A percentile compares a stretch with the other conserved stretches of the same genome.
These are phyloP conservation scores for Bos indicus DNA, from an alignment of 2,113 vertebrate genomes.

Conservation along the genomic window DNA sequence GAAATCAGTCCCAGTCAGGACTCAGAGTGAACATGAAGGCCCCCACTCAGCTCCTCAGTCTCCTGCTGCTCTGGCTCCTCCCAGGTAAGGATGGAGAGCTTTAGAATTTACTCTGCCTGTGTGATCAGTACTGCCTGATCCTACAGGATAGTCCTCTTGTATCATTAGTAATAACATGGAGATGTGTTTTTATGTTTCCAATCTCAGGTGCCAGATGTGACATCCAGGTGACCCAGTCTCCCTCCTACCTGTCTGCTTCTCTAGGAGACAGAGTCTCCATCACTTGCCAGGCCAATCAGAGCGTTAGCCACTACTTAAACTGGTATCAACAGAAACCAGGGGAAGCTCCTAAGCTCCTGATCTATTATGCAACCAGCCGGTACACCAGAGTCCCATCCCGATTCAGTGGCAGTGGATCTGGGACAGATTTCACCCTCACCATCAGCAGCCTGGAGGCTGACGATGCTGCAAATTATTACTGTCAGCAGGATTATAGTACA, in stretches of 20 bases:
- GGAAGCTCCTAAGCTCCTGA: background rate
- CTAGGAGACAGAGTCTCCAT: background rate
- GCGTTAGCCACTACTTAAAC: rapidly evolving
- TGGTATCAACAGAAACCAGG: background rate
- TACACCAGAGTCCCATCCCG: background rate
- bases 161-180: background rate
- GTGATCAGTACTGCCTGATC: too few species aligned
- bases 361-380: background rate
- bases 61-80: background rate
- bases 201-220: background rate
- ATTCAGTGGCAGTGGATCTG: background rate
- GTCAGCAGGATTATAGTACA: rapidly evolving
- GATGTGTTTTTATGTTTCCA: background rate
- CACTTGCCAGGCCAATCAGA: background rate
- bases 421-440: background rate
- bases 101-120: rapidly evolving
- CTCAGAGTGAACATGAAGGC: background rate
- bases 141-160: background rate
- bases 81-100: background rate
- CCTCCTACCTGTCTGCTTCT: background rate
- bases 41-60: background rate
- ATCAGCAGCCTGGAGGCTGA: background rate
- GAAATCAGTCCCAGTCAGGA: background rate
- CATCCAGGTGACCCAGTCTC: background rate
- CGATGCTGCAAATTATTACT: background rate